Evolutionary conservation across 2,888 invertebrate genomes (phyloP).

Genomic region (Acanthococcus lagerstroemiae): DNA sequence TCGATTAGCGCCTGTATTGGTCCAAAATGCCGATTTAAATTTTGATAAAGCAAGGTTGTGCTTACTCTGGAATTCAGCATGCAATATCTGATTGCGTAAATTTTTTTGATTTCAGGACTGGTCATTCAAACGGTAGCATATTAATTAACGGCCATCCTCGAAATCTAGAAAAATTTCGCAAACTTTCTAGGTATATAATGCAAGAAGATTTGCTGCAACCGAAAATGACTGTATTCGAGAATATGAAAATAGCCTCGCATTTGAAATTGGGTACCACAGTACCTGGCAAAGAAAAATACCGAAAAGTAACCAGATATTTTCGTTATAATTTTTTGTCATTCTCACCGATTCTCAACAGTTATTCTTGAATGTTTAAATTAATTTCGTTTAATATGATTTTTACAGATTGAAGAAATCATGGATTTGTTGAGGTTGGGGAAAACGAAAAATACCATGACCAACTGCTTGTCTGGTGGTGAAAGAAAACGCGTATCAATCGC

Average conservation of each 20-base stretch:
- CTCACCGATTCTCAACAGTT: background rate
- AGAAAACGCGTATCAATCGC: conserved; percentile 87
- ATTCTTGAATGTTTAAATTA: background rate
- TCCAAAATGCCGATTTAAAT: too few species aligned
- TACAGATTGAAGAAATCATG: conserved; percentile 77
- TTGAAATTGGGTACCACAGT: conserved; percentile 68
- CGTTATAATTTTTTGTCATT: background rate
- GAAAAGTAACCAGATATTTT: conserved; percentile 45
- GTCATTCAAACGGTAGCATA: conserved; percentile 61
- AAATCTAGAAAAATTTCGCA: conserved; percentile 66
- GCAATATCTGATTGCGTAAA: too few species aligned
- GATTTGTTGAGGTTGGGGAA: conserved; percentile 64
- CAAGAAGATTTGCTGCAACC: conserved; percentile 81
- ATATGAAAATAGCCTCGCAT: conserved; percentile 80
- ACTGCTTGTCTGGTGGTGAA: conserved; percentile 80
- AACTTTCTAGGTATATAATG: conserved; percentile 91
- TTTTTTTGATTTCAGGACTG: conserved; percentile 47
- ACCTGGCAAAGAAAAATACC: conserved; percentile 54
- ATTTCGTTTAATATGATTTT: conserved; percentile 36
- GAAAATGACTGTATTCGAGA: conserved; percentile 74
- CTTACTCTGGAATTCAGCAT: too few species aligned
- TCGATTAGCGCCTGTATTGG: too few species aligned
- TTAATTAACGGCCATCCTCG: conserved; percentile 67
- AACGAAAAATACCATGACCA: conserved; percentile 61
- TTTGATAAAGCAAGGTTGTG: too few species aligned